Conservation (phyloP, 2,113 vertebrate genomes). For the Percina caprodes region DNA sequence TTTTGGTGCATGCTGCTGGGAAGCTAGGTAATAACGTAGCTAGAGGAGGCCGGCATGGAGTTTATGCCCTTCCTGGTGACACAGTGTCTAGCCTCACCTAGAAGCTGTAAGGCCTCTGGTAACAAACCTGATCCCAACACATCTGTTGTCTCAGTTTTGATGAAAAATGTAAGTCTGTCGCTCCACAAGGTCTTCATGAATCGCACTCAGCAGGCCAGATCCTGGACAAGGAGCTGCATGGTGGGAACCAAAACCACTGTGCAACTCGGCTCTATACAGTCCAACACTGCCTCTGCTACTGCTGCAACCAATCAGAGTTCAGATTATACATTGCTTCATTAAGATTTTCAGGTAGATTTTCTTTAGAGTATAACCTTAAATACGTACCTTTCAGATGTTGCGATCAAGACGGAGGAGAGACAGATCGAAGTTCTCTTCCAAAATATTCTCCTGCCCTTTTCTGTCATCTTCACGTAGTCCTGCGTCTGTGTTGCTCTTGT, state of each 20-base stretch:
- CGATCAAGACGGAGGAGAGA: constrained; percentile 80
- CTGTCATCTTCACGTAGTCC: constrained; percentile 60
- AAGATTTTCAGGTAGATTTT: neutral
- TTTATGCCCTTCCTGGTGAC: constrained; percentile 86
- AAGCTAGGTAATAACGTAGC: constrained; percentile 89
- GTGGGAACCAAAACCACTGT: constrained; percentile 88
- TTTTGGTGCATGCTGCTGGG: constrained; percentile 57
- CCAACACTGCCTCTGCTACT: constrained; percentile 85
- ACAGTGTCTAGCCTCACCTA: constrained; percentile 80
- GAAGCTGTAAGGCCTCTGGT: constrained; percentile 86
- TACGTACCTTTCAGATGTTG: constrained; percentile 68
- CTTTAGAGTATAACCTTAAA: neutral
- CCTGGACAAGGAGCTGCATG: constrained; percentile 72
- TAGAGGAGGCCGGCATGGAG: constrained; percentile 81
- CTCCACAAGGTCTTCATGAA: constrained; percentile 91
- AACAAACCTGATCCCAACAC: constrained; percentile 51
- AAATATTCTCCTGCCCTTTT: constrained; percentile 45
- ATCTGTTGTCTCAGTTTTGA: constrained; percentile 80
- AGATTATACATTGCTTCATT: neutral
- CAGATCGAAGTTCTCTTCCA: constrained; percentile 73
- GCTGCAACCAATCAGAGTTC: constrained; percentile 71
- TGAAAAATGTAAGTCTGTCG: constrained; percentile 88
- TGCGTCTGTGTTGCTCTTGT: constrained; percentile 46
- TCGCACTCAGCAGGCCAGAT: constrained; percentile 84
- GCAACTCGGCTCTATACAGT: constrained; percentile 87